Evolutionary conservation across 2,113 vertebrate species (phyloP).

Genomic region (Okapia johnstoni): DNA sequence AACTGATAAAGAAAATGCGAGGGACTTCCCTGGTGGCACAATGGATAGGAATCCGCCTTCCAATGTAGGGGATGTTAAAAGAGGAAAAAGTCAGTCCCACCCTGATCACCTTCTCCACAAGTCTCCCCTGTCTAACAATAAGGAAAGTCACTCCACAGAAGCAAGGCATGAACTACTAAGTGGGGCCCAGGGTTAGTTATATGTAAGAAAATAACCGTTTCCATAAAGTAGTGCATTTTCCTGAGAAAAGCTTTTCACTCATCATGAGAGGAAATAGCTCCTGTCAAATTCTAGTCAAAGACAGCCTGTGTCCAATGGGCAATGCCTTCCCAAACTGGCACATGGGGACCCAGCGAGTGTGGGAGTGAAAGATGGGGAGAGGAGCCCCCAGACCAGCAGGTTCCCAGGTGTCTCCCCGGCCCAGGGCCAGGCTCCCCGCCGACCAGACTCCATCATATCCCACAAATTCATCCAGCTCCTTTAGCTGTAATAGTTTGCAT

Average conservation of each 20-base stretch:
- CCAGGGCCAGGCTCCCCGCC: background rate
- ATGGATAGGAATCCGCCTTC: background rate
- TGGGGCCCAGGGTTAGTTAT: background rate
- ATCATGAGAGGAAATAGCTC: background rate
- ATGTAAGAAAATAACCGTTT: background rate
- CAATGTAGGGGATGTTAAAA: background rate
- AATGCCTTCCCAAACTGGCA: background rate
- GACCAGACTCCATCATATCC: background rate
- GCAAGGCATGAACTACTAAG: background rate
- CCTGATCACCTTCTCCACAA: background rate
- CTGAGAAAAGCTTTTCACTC: background rate
- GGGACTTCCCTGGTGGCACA: background rate
- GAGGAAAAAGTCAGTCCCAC: background rate
- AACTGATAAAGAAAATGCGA: background rate
- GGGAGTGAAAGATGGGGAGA: background rate
- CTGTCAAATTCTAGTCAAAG: background rate
- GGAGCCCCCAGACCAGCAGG: background rate
- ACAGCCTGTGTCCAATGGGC: background rate
- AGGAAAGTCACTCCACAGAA: background rate
- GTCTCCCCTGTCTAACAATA: background rate
- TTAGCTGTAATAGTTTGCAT: background rate
- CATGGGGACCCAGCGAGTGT: background rate
- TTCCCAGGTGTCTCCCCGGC: fast-evolving
- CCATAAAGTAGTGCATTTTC: background rate
- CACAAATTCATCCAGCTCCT: background rate